These are phyloP conservation scores for Altica lythri DNA, from an alignment of 2,888 invertebrate genomes.

Conservation along the genomic window DNA sequence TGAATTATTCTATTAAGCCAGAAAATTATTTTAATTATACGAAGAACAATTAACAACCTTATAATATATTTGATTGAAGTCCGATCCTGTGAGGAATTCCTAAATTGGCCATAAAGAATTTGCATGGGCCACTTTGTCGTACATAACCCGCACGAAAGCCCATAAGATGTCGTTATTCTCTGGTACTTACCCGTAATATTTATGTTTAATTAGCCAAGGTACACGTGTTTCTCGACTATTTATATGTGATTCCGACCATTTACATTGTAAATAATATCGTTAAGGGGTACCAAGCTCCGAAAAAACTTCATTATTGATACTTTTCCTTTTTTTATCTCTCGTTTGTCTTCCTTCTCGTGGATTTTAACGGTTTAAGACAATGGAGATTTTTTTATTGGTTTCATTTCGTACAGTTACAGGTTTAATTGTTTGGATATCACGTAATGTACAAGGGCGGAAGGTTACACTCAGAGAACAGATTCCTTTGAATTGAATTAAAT, in stretches of 20 bases:
- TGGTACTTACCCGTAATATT: constrained; percentile 39
- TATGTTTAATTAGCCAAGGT: constrained; percentile 42
- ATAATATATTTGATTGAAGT: no score
- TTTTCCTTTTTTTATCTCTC: constrained; percentile 6
- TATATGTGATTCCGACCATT: constrained; percentile 42
- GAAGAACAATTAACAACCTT: no score
- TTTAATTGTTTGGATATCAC: constrained; percentile 11
- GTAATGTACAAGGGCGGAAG: not conserved
- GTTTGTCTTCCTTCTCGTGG: not conserved
- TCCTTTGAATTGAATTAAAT: no score
- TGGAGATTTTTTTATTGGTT: constrained; percentile 9
- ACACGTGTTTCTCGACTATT: constrained; percentile 42
- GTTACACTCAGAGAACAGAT: no score
- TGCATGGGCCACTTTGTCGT: constrained; percentile 37
- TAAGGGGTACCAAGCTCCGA: constrained; percentile 27
- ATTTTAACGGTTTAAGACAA: constrained; percentile 13
- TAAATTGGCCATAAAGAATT: constrained; percentile 40
- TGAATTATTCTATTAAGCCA: no score
- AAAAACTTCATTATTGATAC: constrained; percentile 16
- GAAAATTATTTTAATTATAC: no score
- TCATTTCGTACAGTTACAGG: constrained; percentile 1
- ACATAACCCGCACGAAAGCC: constrained; percentile 42
- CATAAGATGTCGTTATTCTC: constrained; percentile 38
- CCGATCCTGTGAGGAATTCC: constrained; percentile 29
- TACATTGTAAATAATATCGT: constrained; percentile 39